phyloP scores from a whole-genome alignment of 2,113 vertebrate genomes.

The Tupaia tana region DNA sequence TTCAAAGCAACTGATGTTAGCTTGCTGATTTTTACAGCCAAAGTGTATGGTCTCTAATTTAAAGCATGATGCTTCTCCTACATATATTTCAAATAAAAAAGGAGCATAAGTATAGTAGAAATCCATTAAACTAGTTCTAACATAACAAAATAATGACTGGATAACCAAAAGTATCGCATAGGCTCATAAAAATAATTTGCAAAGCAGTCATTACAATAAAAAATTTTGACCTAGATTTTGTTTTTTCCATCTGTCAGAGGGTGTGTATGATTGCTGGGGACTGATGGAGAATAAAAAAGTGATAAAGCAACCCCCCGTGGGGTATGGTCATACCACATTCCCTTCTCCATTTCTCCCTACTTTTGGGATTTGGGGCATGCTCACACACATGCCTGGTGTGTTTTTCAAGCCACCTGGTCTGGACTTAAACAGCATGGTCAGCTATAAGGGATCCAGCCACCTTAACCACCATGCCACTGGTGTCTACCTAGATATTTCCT shows the following conservation, averaged over 20 bases:
- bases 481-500: not conserved
- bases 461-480: too few species aligned
- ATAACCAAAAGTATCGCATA: not conserved
- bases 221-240: not conserved
- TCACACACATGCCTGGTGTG: too few species aligned
- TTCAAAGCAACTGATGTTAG: not conserved
- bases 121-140: not conserved
- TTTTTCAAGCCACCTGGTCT: too few species aligned
- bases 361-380: too few species aligned
- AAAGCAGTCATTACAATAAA: conserved; percentile 36
- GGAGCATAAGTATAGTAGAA: not conserved
- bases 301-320: too few species aligned
- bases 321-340: too few species aligned
- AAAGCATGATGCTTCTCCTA: not conserved
- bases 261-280: too few species aligned
- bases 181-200: not conserved
- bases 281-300: too few species aligned
- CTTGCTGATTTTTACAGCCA: conserved; percentile 12
- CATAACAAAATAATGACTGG: not conserved
- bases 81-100: not conserved
- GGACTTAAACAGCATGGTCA: too few species aligned
- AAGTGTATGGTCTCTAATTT: not conserved
- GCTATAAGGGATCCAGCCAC: too few species aligned
- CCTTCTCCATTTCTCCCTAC: too few species aligned
- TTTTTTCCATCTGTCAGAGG: too few species aligned